Evolutionary conservation across 2,797 vertebrate species (phyloP).

Genomic region (Triplophysa yarkandensis): DNA sequence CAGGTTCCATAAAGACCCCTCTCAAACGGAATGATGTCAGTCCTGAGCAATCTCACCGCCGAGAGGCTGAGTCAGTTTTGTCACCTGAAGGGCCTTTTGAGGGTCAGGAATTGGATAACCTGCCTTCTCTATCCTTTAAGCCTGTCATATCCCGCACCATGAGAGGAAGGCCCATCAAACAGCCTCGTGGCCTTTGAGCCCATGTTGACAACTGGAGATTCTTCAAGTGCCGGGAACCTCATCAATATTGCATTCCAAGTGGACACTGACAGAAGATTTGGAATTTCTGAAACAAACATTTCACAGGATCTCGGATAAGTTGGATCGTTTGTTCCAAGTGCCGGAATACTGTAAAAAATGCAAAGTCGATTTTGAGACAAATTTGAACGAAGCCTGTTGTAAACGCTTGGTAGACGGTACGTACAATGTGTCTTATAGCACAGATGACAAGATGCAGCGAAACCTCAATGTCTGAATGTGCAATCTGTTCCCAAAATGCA

Average conservation of each 20-base stretch:
- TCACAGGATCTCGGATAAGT: constrained; percentile 25
- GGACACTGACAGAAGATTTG: constrained; percentile 55
- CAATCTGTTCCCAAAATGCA: background rate
- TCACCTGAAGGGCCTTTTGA: background rate
- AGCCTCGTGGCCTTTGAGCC: constrained; percentile 61
- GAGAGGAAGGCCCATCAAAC: constrained; percentile 34
- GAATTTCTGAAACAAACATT: constrained; percentile 49
- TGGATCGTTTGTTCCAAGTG: background rate
- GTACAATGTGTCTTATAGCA: background rate
- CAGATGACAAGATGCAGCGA: background rate
- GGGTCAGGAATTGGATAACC: constrained; percentile 60
- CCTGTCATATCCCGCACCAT: constrained; percentile 44
- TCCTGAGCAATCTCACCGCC: background rate
- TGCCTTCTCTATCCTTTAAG: constrained; percentile 35
- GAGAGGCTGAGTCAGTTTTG: background rate
- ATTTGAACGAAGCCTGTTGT: constrained; percentile 12
- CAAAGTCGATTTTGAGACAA: background rate
- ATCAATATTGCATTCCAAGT: constrained; percentile 53
- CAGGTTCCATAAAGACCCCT: background rate
- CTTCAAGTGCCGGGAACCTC: constrained; percentile 51
- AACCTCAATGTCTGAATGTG: background rate
- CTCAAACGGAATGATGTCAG: background rate
- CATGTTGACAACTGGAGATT: constrained; percentile 63
- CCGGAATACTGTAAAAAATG: background rate
- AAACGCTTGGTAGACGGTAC: background rate